Percentiles rank a stretch among this genome's conserved stretches.
These are phyloP conservation scores for Neodon shergylaensis DNA, from an alignment of 2,113 vertebrate genomes.

Conservation along the genomic window DNA sequence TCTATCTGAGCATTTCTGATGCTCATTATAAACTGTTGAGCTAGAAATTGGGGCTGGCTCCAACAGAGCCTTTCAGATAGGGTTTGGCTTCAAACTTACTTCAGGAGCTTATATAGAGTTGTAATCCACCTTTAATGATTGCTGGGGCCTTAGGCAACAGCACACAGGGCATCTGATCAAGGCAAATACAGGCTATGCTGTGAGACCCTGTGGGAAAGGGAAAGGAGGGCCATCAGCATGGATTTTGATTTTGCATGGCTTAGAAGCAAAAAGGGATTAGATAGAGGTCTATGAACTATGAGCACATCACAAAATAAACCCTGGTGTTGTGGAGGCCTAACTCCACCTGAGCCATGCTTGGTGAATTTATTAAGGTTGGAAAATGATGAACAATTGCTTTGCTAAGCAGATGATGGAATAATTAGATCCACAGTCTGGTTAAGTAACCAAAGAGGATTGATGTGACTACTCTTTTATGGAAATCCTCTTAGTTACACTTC, in stretches of 20 bases:
- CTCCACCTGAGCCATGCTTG: neutral
- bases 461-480: neutral
- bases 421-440: neutral
- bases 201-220: neutral
- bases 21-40: neutral
- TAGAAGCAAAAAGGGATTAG: neutral
- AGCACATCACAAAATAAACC: constrained; percentile 4
- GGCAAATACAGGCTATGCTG: neutral
- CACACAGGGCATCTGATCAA: neutral
- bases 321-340: neutral
- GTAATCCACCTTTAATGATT: neutral
- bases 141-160: neutral
- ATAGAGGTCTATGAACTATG: neutral
- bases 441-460: neutral
- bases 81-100: neutral
- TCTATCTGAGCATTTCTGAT: neutral
- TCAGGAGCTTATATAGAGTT: neutral
- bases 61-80: neutral
- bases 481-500: neutral
- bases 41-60: neutral
- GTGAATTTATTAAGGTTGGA: constrained; percentile 14
- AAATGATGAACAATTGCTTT: constrained; percentile 15
- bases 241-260: neutral
- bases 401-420: neutral
- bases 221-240: neutral